Percentiles rank a stretch among this genome's conserved stretches.
These are phyloP conservation scores for Meleagris gallopavo DNA, from an alignment of 2,113 vertebrate species.

Conservation along the genomic window DNA sequence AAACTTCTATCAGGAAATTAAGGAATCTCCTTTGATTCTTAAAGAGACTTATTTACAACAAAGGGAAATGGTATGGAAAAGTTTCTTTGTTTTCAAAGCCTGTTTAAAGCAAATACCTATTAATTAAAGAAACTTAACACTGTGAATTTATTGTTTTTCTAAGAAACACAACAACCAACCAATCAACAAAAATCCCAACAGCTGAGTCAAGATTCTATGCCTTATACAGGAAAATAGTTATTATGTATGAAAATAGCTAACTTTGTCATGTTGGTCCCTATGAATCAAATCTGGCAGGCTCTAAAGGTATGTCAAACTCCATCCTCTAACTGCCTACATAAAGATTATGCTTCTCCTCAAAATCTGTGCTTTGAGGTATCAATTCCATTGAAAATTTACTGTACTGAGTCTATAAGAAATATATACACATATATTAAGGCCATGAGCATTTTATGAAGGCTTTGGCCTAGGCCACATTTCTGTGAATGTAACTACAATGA, in stretches of 20 bases:
- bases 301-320: neutral
- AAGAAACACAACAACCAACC: neutral
- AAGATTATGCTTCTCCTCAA: neutral
- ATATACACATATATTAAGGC: neutral
- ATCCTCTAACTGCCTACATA: neutral
- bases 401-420: neutral
- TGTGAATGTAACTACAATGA: neutral
- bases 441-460: neutral
- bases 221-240: neutral
- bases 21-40: constrained; percentile 59
- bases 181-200: neutral
- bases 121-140: neutral
- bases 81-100: neutral
- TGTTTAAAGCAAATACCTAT: neutral
- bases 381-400: neutral
- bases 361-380: neutral
- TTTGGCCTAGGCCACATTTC: neutral
- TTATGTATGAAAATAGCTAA: neutral
- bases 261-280: neutral
- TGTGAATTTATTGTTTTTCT: neutral
- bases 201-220: neutral
- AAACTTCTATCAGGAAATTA: constrained; percentile 64
- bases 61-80: neutral
- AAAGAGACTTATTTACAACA: constrained; percentile 39
- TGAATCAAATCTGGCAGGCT: neutral